Evolutionary conservation across 2,113 vertebrate genomes (phyloP).

Genomic region (Chlorodrepanis virens): DNA sequence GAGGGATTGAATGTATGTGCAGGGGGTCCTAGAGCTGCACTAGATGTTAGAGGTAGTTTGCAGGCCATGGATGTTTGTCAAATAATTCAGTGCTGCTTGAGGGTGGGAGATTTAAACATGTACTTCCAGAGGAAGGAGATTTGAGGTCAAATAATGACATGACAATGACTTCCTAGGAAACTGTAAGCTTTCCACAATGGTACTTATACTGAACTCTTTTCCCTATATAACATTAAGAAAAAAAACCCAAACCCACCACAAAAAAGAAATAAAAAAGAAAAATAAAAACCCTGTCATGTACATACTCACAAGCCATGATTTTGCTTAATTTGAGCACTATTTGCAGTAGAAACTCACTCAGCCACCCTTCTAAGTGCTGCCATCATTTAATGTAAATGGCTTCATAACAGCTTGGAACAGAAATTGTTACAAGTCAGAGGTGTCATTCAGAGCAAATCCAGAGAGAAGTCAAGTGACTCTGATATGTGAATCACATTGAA

Average conservation of each 20-base stretch:
- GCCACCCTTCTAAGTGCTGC: slow-evolving; percentile 20
- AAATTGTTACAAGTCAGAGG: slow-evolving; percentile 51
- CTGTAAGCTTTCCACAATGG: not conserved
- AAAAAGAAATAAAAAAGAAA: not conserved
- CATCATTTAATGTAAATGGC: slow-evolving; percentile 53
- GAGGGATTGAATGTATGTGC: not conserved
- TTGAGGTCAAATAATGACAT: not conserved
- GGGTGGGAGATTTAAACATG: not conserved
- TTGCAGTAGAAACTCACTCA: not conserved
- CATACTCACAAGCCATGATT: not conserved
- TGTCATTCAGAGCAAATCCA: slow-evolving; percentile 54
- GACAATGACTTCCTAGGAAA: not conserved
- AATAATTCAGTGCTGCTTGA: not conserved
- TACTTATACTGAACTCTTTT: not conserved
- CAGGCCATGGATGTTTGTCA: not conserved
- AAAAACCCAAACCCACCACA: not conserved
- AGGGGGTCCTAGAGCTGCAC: not conserved
- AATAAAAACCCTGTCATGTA: not conserved
- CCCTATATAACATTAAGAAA: not conserved
- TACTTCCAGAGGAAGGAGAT: not conserved
- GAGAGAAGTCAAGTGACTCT: slow-evolving; percentile 51
- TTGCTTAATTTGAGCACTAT: not conserved
- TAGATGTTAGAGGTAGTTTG: not conserved
- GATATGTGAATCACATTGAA: slow-evolving; percentile 50
- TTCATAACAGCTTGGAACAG: slow-evolving; percentile 40